These are phyloP conservation scores for Theropithecus gelada DNA, from an alignment of 2,113 vertebrate species.

Conservation along the genomic window DNA sequence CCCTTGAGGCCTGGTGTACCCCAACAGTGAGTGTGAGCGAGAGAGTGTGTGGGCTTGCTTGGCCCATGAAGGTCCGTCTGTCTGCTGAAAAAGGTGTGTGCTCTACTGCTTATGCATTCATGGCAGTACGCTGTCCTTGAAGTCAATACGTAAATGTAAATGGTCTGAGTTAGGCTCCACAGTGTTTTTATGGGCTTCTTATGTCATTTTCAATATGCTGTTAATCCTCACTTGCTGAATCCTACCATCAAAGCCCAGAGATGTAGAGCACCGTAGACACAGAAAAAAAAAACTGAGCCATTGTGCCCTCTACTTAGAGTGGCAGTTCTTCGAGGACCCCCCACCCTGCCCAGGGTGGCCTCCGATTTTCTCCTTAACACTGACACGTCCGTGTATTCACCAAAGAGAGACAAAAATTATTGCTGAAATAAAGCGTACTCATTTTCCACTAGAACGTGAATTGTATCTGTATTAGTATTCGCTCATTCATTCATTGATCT, in stretches of 20 bases:
- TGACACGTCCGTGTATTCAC: background rate
- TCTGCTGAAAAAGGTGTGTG: no score
- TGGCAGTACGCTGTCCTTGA: fast-evolving
- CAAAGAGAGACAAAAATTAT: background rate
- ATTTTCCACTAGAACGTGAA: fast-evolving
- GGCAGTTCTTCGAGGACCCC: fast-evolving
- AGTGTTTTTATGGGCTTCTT: background rate
- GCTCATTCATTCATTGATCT: no score
- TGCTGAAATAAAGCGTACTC: background rate
- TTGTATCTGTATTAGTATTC: background rate
- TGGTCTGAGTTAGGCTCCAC: background rate
- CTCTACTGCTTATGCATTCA: fast-evolving
- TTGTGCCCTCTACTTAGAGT: background rate
- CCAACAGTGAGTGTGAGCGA: no score
- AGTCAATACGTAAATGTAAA: background rate
- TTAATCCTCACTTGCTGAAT: background rate
- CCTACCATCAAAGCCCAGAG: background rate
- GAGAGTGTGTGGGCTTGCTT: no score
- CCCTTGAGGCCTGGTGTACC: background rate
- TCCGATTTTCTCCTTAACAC: background rate
- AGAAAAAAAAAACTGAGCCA: fast-evolving
- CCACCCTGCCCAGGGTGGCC: background rate
- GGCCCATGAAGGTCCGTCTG: no score
- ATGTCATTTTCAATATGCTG: background rate
- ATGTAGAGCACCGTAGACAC: fast-evolving